Conservation (phyloP, 2,888 invertebrate species). For the Meloe dianella region DNA sequence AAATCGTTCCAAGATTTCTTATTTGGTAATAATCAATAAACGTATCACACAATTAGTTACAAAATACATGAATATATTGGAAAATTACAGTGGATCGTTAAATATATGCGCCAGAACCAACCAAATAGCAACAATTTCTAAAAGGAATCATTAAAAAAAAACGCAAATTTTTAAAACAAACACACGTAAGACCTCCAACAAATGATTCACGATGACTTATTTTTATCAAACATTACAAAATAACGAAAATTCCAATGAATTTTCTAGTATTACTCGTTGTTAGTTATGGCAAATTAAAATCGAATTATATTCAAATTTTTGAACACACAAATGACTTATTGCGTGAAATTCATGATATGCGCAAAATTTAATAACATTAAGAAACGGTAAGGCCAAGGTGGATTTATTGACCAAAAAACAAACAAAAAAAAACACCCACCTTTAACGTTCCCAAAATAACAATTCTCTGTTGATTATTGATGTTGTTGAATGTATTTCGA, state of each 20-base stretch:
- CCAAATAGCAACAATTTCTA: background rate
- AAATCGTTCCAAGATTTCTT: too few relatives aligned
- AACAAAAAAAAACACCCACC: background rate
- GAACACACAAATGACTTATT: too few relatives aligned
- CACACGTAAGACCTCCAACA: background rate
- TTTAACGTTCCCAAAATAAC: background rate
- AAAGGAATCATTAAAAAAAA: background rate
- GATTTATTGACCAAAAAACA: background rate
- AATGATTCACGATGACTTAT: background rate
- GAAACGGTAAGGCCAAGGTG: background rate
- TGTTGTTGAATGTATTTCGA: background rate
- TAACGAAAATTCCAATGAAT: background rate
- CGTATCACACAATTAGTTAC: background rate
- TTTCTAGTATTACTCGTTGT: background rate
- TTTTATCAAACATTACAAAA: background rate
- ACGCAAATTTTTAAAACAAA: background rate
- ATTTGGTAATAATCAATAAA: slow-evolving; percentile 1
- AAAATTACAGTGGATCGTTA: background rate
- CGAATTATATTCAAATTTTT: too few relatives aligned
- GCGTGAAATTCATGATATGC: too few relatives aligned
- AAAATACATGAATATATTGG: background rate
- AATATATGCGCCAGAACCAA: background rate
- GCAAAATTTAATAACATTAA: background rate
- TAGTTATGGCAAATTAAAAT: background rate
- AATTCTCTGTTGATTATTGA: slow-evolving; percentile 1